Evolutionary conservation across 2,797 vertebrate species (phyloP).

Genomic region (Lophotriccus pileatus): DNA sequence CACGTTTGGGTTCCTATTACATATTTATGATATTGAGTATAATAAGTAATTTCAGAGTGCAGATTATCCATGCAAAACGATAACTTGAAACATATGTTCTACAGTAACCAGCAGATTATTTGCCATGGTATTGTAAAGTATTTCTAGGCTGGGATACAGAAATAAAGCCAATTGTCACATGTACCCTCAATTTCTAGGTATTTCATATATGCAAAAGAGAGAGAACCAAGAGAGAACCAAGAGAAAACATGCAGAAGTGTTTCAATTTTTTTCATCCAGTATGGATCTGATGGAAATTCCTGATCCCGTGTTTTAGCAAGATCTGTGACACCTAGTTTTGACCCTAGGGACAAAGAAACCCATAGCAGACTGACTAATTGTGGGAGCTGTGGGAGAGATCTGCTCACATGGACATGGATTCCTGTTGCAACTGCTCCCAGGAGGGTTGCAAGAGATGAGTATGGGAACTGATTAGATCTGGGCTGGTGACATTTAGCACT

Average conservation of each 20-base stretch:
- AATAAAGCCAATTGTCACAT: background rate
- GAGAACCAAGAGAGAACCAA: background rate
- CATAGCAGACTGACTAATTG: background rate
- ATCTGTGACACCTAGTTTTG: background rate
- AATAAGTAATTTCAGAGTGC: background rate
- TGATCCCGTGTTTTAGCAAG: background rate
- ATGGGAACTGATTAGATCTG: background rate
- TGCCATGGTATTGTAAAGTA: background rate
- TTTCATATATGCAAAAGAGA: background rate
- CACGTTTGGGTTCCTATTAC: background rate
- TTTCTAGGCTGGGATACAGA: background rate
- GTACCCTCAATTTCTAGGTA: background rate
- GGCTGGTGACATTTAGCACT: background rate
- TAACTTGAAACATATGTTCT: background rate
- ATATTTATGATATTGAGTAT: background rate
- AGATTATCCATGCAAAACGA: background rate
- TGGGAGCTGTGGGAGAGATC: background rate
- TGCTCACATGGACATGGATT: background rate
- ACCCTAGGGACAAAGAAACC: background rate
- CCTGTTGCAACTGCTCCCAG: background rate
- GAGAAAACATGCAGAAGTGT: background rate
- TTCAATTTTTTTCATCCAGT: background rate
- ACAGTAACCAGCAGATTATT: background rate
- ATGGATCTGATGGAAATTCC: background rate
- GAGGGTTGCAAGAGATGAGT: background rate